phyloP scores from a whole-genome alignment of 2,888 invertebrate species.

The Drosophila meridionalis region DNA sequence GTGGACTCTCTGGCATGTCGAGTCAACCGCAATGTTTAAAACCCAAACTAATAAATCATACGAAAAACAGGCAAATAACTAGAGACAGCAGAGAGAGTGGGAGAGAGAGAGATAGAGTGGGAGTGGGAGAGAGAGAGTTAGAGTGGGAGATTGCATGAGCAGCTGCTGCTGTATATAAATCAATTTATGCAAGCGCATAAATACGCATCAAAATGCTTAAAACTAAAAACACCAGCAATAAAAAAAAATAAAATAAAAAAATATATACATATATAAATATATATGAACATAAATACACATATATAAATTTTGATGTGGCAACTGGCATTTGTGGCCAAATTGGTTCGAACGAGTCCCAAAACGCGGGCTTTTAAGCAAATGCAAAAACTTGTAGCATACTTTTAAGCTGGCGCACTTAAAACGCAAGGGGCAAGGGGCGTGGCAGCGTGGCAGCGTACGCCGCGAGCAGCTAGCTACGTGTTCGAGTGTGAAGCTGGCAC shows the following conservation, averaged over 20 bases:
- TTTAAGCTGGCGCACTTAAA: constrained; percentile 66
- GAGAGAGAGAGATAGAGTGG: constrained; percentile 3
- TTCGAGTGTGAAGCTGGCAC: constrained; percentile 77
- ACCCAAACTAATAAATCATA: constrained; percentile 74
- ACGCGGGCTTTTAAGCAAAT: constrained; percentile 72
- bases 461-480: constrained; percentile 73
- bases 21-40: constrained; percentile 70
- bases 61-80: constrained; percentile 65
- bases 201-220: constrained; percentile 48
- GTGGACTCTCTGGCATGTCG: constrained; percentile 23
- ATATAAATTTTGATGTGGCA: constrained; percentile 39
- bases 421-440: constrained; percentile 11
- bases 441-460: constrained; percentile 30
- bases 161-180: constrained; percentile 59
- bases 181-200: constrained; percentile 73
- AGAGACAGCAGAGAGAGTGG: not conserved
- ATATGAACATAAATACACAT: constrained; percentile 6
- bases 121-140: not conserved
- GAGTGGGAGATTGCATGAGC: constrained; percentile 10
- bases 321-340: constrained; percentile 46
- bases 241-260: constrained; percentile 2
- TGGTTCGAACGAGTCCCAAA: constrained; percentile 57
- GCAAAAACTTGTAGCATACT: constrained; percentile 75
- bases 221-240: not conserved
- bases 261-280: constrained; percentile 32